Evolutionary conservation across 2,797 vertebrate genomes (phyloP).

Genomic region (Myotis findleyi): DNA sequence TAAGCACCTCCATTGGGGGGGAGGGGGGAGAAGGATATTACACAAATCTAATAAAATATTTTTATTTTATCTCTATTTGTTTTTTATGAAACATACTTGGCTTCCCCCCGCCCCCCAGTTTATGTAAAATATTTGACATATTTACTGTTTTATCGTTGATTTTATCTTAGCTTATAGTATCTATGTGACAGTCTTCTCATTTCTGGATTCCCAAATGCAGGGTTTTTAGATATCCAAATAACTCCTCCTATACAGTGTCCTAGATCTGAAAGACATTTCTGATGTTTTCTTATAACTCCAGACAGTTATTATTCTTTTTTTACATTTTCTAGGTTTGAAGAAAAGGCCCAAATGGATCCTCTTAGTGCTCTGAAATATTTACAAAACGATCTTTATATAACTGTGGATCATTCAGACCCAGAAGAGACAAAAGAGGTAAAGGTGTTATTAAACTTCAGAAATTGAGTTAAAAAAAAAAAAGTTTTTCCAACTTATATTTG

Average conservation of each 20-base stretch:
- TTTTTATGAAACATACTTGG: slow-evolving; percentile 31
- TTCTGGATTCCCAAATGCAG: background rate
- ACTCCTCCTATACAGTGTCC: background rate
- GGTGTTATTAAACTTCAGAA: slow-evolving; percentile 50
- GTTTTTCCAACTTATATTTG: slow-evolving; percentile 16
- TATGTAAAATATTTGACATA: background rate
- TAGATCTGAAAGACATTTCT: slow-evolving; percentile 36
- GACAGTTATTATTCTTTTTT: slow-evolving; percentile 47
- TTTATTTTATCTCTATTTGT: background rate
- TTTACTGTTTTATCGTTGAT: background rate
- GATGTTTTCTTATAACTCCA: background rate
- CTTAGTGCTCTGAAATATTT: slow-evolving; percentile 97
- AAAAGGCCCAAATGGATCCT: slow-evolving; percentile 97
- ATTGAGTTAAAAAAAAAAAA: background rate
- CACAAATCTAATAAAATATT: background rate
- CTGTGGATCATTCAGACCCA: slow-evolving; percentile 98
- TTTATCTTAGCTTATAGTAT: background rate
- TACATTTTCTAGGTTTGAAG: slow-evolving; percentile 94
- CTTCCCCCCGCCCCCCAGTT: background rate
- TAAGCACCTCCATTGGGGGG: background rate
- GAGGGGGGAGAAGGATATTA: background rate
- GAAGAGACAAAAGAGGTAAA: slow-evolving; percentile 98
- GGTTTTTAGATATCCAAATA: background rate
- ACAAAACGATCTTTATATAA: slow-evolving; percentile 97
- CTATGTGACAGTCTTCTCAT: background rate